phyloP scores from a whole-genome alignment of 2,888 invertebrate genomes.

The Tenthredo notha region DNA sequence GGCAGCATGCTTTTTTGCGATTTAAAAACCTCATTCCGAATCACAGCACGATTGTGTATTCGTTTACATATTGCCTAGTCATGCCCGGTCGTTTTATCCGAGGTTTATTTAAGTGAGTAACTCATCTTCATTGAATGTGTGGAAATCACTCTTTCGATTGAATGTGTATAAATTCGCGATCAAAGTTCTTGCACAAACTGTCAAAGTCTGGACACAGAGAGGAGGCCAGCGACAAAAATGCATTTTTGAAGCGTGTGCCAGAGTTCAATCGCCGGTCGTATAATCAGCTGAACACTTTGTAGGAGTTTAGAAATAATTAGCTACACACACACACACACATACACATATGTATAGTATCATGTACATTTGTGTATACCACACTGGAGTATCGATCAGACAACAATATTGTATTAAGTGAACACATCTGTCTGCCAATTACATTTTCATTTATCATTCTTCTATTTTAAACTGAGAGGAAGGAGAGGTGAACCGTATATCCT shows the following conservation, averaged over 20 bases:
- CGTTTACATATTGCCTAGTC: not conserved
- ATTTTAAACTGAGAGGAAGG: slow-evolving; percentile 73
- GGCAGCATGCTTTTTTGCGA: slow-evolving; percentile 36
- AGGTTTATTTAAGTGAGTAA: not conserved
- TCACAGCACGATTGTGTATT: not conserved
- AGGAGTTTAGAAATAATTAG: not conserved
- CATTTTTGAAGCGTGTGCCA: slow-evolving; percentile 60
- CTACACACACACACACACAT: not conserved
- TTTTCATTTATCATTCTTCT: slow-evolving; percentile 35
- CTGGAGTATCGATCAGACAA: not conserved
- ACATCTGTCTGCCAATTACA: slow-evolving; percentile 8
- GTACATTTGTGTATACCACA: not conserved
- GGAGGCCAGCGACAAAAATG: slow-evolving; percentile 64
- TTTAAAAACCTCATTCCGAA: slow-evolving; percentile 24
- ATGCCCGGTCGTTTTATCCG: not conserved
- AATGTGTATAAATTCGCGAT: slow-evolving; percentile 19
- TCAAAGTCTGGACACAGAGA: slow-evolving; percentile 75
- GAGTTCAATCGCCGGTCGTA: slow-evolving; percentile 52
- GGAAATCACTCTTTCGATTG: slow-evolving; percentile 26
- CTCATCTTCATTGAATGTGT: slow-evolving; percentile 50
- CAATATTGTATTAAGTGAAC: slow-evolving; percentile 12
- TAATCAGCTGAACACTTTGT: not conserved
- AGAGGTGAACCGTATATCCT: slow-evolving; percentile 71
- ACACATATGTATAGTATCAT: not conserved
- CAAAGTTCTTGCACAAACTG: slow-evolving; percentile 70